Evolutionary conservation across 1,140 invertebrate species (phyloP), one percentile per base, ranked within the genome.

Genomic region (Steinernema feltiae): DNA sequence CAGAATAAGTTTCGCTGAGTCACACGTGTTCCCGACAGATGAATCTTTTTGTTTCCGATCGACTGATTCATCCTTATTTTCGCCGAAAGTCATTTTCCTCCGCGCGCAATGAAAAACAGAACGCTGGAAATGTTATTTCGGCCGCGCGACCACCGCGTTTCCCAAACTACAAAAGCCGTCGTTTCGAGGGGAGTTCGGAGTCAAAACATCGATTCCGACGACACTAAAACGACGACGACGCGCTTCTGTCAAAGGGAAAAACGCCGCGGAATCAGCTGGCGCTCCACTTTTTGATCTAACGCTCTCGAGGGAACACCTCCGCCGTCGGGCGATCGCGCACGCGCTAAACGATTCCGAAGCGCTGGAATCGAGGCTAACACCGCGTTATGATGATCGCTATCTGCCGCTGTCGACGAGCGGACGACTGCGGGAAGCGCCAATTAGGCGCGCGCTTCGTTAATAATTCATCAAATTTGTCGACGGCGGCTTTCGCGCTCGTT

Each of bases 261-360:
- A 15, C 53, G 53, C 53, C 53, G 24, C 15, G 53, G 24, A 27
- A 63, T 63, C 53, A 63, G 53, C 53, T 63, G 53, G 15, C 53
- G 53, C 24, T 27, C 53, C 53, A 63, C 53, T 63, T 63, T 63
- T 63, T 63, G 53, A 63, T 63, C 53, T 63, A 27, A 27, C 53
- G 53, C 24, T 63, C 53, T 63, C 53, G 53, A 27, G 53, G 53
- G 53, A 63, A 63, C 53, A 63, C 53, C 53, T 63, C 53, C 53
- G 24, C 53, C 53, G 53, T n/a, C n/a, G 41, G 12, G 53, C 53
- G 53, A 63, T 63, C 53, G 53, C 53, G 41, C 53, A 27, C 53
- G 15, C 53, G 53, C 7, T 63, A 63, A 63, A 63, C 12, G n/a
- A n/a, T n/a, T n/a, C n/a, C n/a, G n/a, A n/a, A n/a, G 12, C 3